Conservation (phyloP, 2,888 invertebrate species). For the Drosophila falleni region DNA sequence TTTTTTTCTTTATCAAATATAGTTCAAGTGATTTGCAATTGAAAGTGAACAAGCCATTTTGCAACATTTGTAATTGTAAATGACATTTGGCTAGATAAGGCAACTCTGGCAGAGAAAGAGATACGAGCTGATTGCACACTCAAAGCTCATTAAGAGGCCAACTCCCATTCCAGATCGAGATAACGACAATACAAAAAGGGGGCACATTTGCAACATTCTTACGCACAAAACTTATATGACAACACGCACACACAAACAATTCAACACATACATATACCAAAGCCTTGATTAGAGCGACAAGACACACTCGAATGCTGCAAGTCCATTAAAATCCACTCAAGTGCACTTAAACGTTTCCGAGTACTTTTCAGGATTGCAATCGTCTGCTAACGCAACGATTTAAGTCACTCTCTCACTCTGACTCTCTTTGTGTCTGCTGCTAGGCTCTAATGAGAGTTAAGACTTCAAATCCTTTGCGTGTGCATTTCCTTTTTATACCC, state of each 20-base stretch:
- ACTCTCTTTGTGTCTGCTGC: background rate
- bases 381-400: slow-evolving; percentile 20
- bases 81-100: slow-evolving; percentile 39
- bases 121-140: slow-evolving; percentile 54
- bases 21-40: background rate
- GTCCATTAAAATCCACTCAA: slow-evolving; percentile 81
- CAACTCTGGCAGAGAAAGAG: slow-evolving; percentile 14
- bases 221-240: slow-evolving; percentile 34
- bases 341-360: slow-evolving; percentile 81
- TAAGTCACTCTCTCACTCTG: slow-evolving; percentile 8
- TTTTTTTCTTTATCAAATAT: background rate
- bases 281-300: slow-evolving; percentile 74
- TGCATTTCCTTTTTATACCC: slow-evolving; percentile 18
- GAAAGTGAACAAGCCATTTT: slow-evolving; percentile 18
- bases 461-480: slow-evolving; percentile 35
- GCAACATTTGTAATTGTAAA: slow-evolving; percentile 46
- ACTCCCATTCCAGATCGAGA: slow-evolving; percentile 9
- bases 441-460: slow-evolving; percentile 49
- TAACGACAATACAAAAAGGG: slow-evolving; percentile 36
- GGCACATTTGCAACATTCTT: slow-evolving; percentile 16
- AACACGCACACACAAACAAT: slow-evolving; percentile 26
- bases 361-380: slow-evolving; percentile 56
- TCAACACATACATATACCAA: slow-evolving; percentile 31
- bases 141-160: slow-evolving; percentile 54
- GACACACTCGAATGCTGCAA: slow-evolving; percentile 50